phyloP scores from a whole-genome alignment of 2,113 vertebrate genomes.

The Telmatochromis bifrenatus region DNA sequence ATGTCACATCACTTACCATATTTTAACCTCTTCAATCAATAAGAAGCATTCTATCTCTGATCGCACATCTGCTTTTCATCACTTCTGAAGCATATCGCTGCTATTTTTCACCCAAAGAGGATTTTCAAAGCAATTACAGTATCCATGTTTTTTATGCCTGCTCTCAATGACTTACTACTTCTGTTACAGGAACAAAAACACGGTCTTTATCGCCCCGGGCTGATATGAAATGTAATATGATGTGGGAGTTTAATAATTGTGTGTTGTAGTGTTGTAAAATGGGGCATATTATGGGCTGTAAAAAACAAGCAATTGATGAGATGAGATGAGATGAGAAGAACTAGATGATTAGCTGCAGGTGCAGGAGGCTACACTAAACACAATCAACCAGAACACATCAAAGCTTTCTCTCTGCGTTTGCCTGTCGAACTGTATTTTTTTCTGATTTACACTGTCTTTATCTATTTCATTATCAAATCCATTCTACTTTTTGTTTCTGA shows the following conservation, averaged over 20 bases:
- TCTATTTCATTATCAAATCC: neutral
- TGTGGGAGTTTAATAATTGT: neutral
- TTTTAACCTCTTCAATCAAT: neutral
- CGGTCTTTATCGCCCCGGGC: neutral
- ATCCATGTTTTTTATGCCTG: neutral
- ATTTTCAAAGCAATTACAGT: neutral
- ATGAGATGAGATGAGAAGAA: neutral
- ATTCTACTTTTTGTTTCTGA: neutral
- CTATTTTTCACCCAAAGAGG: neutral
- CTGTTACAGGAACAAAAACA: neutral
- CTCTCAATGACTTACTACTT: neutral
- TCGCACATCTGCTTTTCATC: neutral
- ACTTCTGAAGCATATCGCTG: neutral
- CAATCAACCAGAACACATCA: conserved; percentile 1
- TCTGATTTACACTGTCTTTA: neutral
- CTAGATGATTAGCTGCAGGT: conserved; percentile 13
- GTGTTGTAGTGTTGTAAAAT: neutral
- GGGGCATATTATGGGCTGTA: neutral
- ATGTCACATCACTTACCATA: neutral
- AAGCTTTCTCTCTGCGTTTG: neutral
- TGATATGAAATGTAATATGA: neutral
- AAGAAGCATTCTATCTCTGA: neutral
- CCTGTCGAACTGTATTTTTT: neutral
- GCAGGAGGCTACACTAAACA: neutral
- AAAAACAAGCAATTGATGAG: conserved; percentile 1